Evolutionary conservation across 1,140 invertebrate species (phyloP).

Genomic region (Aphelinus atriplicis): DNA sequence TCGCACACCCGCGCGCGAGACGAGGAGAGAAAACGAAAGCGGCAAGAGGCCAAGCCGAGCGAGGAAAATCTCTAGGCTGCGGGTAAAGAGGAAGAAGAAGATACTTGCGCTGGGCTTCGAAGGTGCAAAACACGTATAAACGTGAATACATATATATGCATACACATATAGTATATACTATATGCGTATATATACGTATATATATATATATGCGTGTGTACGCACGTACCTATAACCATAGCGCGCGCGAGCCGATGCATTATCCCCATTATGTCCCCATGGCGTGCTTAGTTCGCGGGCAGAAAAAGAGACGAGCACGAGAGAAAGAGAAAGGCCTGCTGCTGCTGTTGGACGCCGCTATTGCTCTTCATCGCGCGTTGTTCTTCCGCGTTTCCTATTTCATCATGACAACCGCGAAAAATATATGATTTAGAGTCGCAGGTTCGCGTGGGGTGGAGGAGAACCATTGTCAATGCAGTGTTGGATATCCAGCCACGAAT

Average conservation of each 20-base stretch:
- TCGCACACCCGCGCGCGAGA: neutral
- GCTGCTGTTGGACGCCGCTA: neutral
- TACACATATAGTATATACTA: no score
- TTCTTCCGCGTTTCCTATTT: neutral
- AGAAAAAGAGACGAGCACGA: slow-evolving; percentile 1
- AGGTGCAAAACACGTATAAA: no score
- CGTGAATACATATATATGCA: no score
- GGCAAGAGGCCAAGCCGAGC: neutral
- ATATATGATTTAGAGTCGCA: slow-evolving; percentile 18
- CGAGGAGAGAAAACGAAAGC: no score
- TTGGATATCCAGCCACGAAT: no score
- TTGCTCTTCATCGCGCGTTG: slow-evolving; percentile 5
- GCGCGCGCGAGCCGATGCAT: slow-evolving; percentile 1
- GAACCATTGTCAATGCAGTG: neutral
- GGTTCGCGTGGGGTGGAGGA: neutral
- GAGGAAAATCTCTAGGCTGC: neutral
- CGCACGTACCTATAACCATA: no score
- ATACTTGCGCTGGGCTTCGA: no score
- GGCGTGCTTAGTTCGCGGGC: neutral
- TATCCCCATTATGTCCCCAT: slow-evolving; percentile 12
- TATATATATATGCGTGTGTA: no score
- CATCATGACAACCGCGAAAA: slow-evolving; percentile 15
- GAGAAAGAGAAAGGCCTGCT: neutral
- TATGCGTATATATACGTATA: no score
- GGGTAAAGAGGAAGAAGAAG: no score